phyloP scores from a whole-genome alignment of 1,140 invertebrate genomes.

The Aphelinus certus region DNA sequence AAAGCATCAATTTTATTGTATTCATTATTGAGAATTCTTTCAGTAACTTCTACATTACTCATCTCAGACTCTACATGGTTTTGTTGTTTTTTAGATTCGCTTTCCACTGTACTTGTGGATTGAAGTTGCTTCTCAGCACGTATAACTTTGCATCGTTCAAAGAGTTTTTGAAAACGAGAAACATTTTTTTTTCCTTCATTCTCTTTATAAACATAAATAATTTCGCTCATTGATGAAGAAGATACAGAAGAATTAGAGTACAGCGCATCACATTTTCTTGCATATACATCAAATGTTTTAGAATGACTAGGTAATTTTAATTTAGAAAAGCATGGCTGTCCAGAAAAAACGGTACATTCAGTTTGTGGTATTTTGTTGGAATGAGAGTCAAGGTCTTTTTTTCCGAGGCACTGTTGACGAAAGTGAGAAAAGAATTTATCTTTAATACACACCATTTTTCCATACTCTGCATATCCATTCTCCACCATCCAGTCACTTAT shows the following conservation, averaged over 20 bases:
- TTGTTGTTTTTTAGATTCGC: background rate
- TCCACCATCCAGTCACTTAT: slow-evolving; percentile 56
- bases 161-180: background rate
- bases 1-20: background rate
- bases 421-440: slow-evolving; percentile 43
- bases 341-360: slow-evolving; percentile 15
- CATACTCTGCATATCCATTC: slow-evolving; percentile 45
- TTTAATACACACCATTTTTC: slow-evolving; percentile 55
- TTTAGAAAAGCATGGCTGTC: background rate
- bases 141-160: slow-evolving; percentile 9
- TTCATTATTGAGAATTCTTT: background rate
- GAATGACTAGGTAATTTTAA: too few relatives aligned
- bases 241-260: background rate
- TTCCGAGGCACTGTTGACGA: slow-evolving; percentile 29
- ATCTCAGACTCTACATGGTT: background rate
- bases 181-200: background rate
- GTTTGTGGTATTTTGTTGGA: background rate
- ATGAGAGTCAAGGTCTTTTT: background rate
- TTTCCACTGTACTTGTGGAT: background rate
- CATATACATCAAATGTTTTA: too few relatives aligned
- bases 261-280: background rate
- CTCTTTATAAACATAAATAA: background rate
- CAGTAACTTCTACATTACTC: background rate
- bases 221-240: slow-evolving; percentile 4
- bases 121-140: background rate